These are phyloP conservation scores for Oophaga sylvatica DNA, from an alignment of 2,797 vertebrate species.

Conservation along the genomic window DNA sequence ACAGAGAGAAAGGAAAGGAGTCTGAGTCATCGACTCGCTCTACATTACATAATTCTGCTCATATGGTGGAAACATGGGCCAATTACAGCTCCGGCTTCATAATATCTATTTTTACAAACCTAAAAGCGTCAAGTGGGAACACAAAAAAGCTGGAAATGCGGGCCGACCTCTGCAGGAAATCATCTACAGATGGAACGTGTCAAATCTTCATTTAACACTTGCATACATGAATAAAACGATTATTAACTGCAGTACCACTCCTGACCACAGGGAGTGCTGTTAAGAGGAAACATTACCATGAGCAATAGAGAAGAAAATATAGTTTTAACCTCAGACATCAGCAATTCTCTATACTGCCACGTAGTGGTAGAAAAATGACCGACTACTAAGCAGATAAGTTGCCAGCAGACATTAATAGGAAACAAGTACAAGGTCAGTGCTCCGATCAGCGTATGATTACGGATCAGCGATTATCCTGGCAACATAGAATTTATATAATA, in stretches of 20 bases:
- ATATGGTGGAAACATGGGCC: neutral
- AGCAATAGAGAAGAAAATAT: neutral
- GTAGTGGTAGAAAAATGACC: neutral
- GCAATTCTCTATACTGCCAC: neutral
- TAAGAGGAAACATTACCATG: neutral
- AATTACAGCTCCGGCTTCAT: neutral
- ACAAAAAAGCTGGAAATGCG: neutral
- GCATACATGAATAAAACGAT: neutral
- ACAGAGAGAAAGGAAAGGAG: neutral
- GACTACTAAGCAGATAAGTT: too few species aligned
- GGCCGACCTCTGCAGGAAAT: neutral
- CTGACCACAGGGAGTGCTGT: conserved; percentile 19
- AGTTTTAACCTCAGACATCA: neutral
- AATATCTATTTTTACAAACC: conserved; percentile 4
- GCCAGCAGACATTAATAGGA: neutral
- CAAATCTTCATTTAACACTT: neutral
- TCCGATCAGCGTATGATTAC: too few species aligned
- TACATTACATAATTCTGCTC: conserved; percentile 4
- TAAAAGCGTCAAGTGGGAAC: neutral
- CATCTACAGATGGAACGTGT: neutral
- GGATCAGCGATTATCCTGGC: too few species aligned
- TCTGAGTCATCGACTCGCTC: neutral
- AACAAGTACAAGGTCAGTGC: too few species aligned
- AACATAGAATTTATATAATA: too few species aligned
- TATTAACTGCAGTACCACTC: conserved; percentile 9